Conservation (phyloP, 1,140 invertebrate species). For the Helicorthomorpha holstii region DNA sequence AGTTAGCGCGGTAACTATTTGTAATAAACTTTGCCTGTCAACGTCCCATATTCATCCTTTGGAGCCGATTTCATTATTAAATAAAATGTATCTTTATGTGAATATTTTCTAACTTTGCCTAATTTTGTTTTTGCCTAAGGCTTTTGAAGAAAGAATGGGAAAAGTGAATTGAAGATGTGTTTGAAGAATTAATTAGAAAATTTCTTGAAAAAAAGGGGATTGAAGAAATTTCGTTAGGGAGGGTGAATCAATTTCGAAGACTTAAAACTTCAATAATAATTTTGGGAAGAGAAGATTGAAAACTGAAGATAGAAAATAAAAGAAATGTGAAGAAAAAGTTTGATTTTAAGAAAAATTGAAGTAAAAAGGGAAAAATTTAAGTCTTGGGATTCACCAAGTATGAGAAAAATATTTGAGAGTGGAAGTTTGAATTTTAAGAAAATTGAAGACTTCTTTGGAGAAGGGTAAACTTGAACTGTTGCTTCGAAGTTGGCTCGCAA, state of each 20-base stretch:
- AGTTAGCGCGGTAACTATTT: neutral
- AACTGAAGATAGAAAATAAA: neutral
- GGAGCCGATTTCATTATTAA: no score
- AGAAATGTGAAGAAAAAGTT: neutral
- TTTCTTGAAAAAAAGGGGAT: neutral
- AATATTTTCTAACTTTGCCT: neutral
- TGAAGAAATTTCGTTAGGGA: neutral
- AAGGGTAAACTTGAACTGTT: neutral
- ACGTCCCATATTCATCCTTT: no score
- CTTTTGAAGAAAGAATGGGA: constrained; percentile 3
- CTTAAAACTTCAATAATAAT: neutral
- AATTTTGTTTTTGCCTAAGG: neutral
- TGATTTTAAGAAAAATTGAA: neutral
- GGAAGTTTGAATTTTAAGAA: neutral
- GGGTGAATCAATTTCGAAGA: neutral
- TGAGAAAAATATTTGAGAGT: neutral
- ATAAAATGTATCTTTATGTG: neutral
- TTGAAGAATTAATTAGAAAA: neutral
- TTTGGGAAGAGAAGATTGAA: neutral
- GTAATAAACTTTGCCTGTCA: no score
- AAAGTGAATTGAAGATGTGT: neutral
- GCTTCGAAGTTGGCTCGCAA: neutral
- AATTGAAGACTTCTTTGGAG: neutral
- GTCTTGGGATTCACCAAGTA: neutral
- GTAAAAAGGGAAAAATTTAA: neutral